phyloP scores from a whole-genome alignment of 2,888 invertebrate species.

The Microchrysa polita region DNA sequence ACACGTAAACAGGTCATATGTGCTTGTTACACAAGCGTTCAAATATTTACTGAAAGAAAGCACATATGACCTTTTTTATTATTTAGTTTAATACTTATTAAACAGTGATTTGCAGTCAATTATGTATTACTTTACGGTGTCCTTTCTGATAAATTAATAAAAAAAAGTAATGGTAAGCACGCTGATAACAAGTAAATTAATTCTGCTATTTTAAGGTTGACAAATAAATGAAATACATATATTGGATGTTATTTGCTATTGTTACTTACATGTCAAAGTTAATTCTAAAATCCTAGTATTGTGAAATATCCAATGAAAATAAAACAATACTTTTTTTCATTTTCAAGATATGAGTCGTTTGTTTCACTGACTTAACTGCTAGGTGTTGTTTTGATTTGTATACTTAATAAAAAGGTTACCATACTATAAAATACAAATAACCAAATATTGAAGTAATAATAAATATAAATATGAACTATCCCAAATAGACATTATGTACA shows the following conservation, averaged over 20 bases:
- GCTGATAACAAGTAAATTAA: not conserved
- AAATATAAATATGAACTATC: not conserved
- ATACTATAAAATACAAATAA: not conserved
- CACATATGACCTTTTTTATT: too few relatives aligned
- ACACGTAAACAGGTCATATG: too few relatives aligned
- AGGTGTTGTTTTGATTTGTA: not conserved
- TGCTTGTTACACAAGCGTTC: too few relatives aligned
- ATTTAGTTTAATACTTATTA: too few relatives aligned
- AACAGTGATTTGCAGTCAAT: slow-evolving; percentile 9
- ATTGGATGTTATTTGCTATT: slow-evolving; percentile 33
- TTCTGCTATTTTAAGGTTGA: slow-evolving; percentile 28
- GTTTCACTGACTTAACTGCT: not conserved
- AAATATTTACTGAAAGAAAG: too few relatives aligned
- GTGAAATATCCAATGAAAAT: too few relatives aligned
- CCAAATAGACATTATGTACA: not conserved
- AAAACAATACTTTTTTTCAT: too few relatives aligned
- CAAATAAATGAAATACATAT: slow-evolving; percentile 13
- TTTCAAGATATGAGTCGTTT: too few relatives aligned
- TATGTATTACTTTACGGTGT: slow-evolving; percentile 28
- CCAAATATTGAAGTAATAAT: too few relatives aligned
- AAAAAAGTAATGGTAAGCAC: not conserved
- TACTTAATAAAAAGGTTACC: not conserved
- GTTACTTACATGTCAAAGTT: slow-evolving; percentile 5
- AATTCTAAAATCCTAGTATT: not conserved
- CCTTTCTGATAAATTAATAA: slow-evolving; percentile 36